Evolutionary conservation across 2,888 invertebrate species (phyloP).

Genomic region (Harpagoxenus sublaevis): DNA sequence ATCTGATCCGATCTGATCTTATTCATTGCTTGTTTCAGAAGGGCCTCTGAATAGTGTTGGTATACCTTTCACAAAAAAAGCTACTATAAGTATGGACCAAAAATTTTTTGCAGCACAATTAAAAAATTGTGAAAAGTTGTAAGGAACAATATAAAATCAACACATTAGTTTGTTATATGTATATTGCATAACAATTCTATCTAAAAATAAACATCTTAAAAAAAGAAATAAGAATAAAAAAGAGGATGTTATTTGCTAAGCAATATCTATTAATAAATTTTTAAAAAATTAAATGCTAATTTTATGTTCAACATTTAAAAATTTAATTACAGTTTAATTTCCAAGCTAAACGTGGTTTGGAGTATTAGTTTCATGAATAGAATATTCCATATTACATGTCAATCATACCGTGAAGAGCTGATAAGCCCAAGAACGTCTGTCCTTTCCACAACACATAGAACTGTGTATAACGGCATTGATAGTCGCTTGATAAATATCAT

Average conservation of each 20-base stretch:
- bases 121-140: not conserved
- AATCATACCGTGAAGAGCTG: constrained; percentile 88
- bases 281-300: not conserved
- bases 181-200: not conserved
- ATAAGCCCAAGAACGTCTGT: constrained; percentile 89
- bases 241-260: not conserved
- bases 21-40: constrained; percentile 88
- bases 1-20: constrained; percentile 89
- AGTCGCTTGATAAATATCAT: constrained; percentile 87
- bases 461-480: constrained; percentile 90
- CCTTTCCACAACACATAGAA: constrained; percentile 88
- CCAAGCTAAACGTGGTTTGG: not conserved
- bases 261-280: not conserved
- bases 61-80: constrained; percentile 86
- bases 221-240: not conserved
- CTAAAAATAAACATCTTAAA: not conserved
- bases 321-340: not conserved
- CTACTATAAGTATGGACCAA: not conserved
- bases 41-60: constrained; percentile 90
- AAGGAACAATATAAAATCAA: not conserved
- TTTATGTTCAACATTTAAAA: not conserved
- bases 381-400: not conserved
- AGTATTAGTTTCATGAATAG: not conserved
- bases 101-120: not conserved
- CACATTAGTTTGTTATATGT: not conserved